Base-by-base conservation (phyloP, 2,113 vertebrate species). In the Abramis brama region DNA sequence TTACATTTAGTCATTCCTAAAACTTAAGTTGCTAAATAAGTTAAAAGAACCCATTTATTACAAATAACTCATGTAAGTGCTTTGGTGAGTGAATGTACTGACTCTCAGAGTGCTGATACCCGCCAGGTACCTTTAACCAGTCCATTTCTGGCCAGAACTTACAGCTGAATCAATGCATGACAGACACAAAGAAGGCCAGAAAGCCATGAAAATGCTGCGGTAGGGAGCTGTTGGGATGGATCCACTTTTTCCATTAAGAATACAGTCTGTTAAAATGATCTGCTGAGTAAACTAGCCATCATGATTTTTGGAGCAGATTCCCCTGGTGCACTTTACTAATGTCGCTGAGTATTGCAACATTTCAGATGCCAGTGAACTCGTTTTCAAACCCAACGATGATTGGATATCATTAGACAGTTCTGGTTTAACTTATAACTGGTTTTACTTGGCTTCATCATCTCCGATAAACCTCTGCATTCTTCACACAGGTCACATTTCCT, bases 231-330 rank as follows among this genome's bases (percentile, higher is more conserved):
- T 91, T 92, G 92, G 92, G 90, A 91, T 81, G 80, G 91, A 89
- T 94, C 92, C 91, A 94, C 91, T 78, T 79, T 87, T 86, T 93
- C 94, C 92, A 94, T 94, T 93, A 95, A 90, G 88, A 90, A 87
- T 91, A 90, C 90, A 91, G 91, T 91, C 88, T 91, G 85, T 33
- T 86, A 77, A 87, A 88, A 91, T 92, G 83, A 90, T 92, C 87
- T 93, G 93, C 94, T 94, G 93, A 94, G 93, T 92, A 94, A 94
- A 92, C 91, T 87, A 36, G 47, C 45, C 68, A 19, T 21, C 21
- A 39, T 39, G 64, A 62, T 83, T 87, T 89, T 86, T 90, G 91
- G 94, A 91, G 85, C 66, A 59, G 79, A 86, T 87, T 88, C 15
- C 23, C 66, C 66, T 25, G n/a, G 91, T 55, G 70, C 62, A 70